These are phyloP conservation scores for Notolepis coatsorum DNA, from an alignment of 2,797 vertebrate genomes.

Conservation along the genomic window DNA sequence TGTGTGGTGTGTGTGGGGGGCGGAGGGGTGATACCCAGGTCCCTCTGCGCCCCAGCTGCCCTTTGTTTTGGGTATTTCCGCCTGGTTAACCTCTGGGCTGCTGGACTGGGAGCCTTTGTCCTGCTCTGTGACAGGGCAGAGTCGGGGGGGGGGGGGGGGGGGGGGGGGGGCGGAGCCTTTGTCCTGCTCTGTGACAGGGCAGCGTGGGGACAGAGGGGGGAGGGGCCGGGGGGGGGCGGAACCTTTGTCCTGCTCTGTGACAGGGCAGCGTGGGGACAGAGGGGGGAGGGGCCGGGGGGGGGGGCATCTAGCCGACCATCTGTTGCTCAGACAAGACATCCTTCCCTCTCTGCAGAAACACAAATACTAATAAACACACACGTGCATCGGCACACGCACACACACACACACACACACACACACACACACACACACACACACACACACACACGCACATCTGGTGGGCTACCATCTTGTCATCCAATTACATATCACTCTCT, in stretches of 20 bases:
- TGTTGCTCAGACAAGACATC: constrained; percentile 74
- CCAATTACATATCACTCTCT: too few relatives aligned
- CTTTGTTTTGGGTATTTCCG: constrained; percentile 80
- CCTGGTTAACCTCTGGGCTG: constrained; percentile 76
- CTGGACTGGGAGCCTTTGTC: constrained; percentile 70
- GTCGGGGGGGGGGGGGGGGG: constrained; percentile 7
- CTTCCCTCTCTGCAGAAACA: constrained; percentile 36
- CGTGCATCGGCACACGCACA: background rate
- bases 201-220: constrained; percentile 26
- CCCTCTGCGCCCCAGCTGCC: constrained; percentile 70
- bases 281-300: constrained; percentile 34
- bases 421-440: constrained; percentile 1
- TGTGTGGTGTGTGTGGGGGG: constrained; percentile 3
- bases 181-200: constrained; percentile 23
- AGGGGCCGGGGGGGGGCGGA: too few relatives aligned
- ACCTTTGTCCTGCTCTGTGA: too few relatives aligned
- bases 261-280: constrained; percentile 56
- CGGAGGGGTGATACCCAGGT: constrained; percentile 28
- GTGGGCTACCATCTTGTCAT: too few relatives aligned
- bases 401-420: background rate
- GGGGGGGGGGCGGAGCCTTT: too few relatives aligned
- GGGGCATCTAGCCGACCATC: constrained; percentile 73
- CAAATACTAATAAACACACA: background rate
- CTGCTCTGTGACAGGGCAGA: constrained; percentile 14
- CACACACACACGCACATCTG: constrained; percentile 14